A percentile compares a stretch with the other conserved stretches of the same genome.
Evolutionary conservation across 2,113 vertebrate genomes (phyloP).

Genomic region (Clarias magur): DNA sequence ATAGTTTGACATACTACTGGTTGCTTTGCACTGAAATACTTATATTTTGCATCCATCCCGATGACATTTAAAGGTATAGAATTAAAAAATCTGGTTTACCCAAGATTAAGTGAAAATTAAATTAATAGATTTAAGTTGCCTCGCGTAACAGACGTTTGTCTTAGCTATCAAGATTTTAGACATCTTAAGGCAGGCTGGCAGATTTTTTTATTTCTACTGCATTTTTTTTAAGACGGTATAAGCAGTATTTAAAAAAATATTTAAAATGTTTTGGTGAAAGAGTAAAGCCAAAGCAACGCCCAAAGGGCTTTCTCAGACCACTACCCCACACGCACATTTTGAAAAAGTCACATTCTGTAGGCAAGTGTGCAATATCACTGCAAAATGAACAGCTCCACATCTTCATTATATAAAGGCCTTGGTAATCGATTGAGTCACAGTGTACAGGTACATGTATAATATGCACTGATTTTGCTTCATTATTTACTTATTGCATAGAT

Average conservation of each 20-base stretch:
- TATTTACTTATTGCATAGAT: not conserved
- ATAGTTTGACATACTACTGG: not conserved
- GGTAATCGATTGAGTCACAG: not conserved
- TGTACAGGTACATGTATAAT: too few relatives aligned
- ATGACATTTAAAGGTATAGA: not conserved
- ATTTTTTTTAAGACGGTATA: not conserved
- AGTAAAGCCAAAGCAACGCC: not conserved
- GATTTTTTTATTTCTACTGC: not conserved
- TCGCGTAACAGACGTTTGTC: not conserved
- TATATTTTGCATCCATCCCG: not conserved
- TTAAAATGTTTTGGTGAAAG: not conserved
- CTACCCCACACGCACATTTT: not conserved
- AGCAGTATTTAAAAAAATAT: not conserved
- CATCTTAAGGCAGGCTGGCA: not conserved
- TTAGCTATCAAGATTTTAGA: not conserved
- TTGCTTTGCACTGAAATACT: not conserved
- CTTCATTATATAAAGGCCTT: not conserved
- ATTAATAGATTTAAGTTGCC: not conserved
- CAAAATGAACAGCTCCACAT: not conserved
- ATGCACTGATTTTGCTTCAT: constrained; percentile 12
- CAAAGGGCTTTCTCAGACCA: not conserved
- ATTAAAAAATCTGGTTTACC: not conserved
- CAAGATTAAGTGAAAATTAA: not conserved
- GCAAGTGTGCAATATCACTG: not conserved
- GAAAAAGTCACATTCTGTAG: not conserved